Percentiles rank a stretch among this genome's conserved stretches.
Conservation (phyloP, 2,888 invertebrate species). For the Chrysina gloriosa region DNA sequence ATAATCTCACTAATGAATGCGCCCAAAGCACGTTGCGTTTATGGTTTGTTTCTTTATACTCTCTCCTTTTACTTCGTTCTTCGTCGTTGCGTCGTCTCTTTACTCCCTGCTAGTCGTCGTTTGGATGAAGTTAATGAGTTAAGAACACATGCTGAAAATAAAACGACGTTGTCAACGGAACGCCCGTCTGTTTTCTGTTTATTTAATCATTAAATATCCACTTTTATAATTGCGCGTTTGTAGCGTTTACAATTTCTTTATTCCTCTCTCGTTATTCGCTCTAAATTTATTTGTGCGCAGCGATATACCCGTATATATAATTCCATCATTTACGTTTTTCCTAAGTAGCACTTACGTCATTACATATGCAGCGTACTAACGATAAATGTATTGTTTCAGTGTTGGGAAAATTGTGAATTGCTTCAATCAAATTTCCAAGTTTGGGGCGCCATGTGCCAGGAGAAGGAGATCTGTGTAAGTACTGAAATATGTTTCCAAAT, state of each 20-base stretch:
- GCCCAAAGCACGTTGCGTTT: constrained; percentile 34
- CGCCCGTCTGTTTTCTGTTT: constrained; percentile 55
- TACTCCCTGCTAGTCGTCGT: constrained; percentile 10
- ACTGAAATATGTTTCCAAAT: constrained; percentile 44
- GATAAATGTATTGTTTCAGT: constrained; percentile 71
- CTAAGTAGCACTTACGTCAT: neutral
- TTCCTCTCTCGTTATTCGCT: neutral
- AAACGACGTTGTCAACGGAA: constrained; percentile 47
- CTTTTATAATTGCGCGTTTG: constrained; percentile 44
- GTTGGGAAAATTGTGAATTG: constrained; percentile 81
- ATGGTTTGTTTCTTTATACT: constrained; percentile 39
- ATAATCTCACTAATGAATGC: constrained; percentile 43
- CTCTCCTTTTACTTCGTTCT: constrained; percentile 10
- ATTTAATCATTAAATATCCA: constrained; percentile 55
- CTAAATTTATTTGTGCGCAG: neutral
- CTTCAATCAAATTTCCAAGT: constrained; percentile 79
- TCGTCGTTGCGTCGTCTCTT: neutral
- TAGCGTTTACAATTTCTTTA: constrained; percentile 14
- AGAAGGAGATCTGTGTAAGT: constrained; percentile 80
- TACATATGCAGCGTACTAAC: constrained; percentile 8
- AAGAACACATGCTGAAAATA: constrained; percentile 50
- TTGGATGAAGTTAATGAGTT: constrained; percentile 39
- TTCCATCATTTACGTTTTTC: constrained; percentile 19
- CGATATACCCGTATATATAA: constrained; percentile 18
- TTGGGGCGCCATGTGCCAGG: constrained; percentile 79